Conservation (phyloP, 2,797 vertebrate species). For the Glyptemys insculpta region DNA sequence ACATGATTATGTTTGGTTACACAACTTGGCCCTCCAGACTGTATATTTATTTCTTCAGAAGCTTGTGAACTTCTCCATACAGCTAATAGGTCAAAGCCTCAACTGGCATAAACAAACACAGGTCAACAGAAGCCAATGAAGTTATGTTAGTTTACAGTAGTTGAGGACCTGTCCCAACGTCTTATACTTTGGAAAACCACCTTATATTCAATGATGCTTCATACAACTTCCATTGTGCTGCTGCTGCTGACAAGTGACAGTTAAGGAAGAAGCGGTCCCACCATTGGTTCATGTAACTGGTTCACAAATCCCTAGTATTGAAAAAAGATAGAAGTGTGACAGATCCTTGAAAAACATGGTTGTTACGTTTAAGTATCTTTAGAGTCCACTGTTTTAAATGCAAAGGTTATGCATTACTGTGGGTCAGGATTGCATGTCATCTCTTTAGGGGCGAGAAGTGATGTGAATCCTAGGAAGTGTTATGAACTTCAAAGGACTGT, state of each 20-base stretch:
- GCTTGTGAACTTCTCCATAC: not conserved
- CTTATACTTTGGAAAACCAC: not conserved
- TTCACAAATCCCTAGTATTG: not conserved
- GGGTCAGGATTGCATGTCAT: too few species aligned
- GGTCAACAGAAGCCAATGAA: not conserved
- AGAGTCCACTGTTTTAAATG: not conserved
- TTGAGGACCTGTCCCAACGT: not conserved
- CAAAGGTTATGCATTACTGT: not conserved
- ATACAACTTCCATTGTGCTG: not conserved
- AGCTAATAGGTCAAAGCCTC: not conserved
- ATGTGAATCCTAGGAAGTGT: too few species aligned
- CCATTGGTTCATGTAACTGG: not conserved
- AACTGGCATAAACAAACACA: not conserved
- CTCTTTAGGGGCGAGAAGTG: too few species aligned
- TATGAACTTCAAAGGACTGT: too few species aligned
- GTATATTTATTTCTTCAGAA: not conserved
- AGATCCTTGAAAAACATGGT: not conserved
- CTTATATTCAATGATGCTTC: not conserved
- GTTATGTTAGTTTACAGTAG: not conserved
- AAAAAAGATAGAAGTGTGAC: not conserved
- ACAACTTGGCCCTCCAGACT: not conserved
- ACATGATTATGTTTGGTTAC: not conserved
- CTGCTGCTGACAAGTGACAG: not conserved
- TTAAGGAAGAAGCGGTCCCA: not conserved
- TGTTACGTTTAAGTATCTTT: not conserved